Evolutionary conservation across 2,113 vertebrate genomes (phyloP), one percentile per base, ranked within the genome.

Genomic region (Pomatostomus ruficeps): DNA sequence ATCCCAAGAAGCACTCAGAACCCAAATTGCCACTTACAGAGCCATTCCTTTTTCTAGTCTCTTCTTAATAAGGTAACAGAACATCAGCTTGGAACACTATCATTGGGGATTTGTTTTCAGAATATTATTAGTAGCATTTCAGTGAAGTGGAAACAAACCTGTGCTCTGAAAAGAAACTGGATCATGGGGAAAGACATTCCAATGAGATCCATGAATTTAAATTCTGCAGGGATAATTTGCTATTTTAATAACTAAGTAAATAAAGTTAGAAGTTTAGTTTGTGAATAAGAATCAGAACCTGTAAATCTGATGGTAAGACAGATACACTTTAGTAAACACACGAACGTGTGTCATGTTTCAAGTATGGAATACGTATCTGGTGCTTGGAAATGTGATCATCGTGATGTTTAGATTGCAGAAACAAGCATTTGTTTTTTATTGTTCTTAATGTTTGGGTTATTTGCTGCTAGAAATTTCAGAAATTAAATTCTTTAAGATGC

Each of bases 71-170:
- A 94, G 80, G 92, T 78, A 97, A 92, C 81, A 89, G 89, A 94
- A 93, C 75, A 55, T 80, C 84, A 87, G 17, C 93, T 95, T 96
- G 80, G 95, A 97, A 97, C 92, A 43, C 80, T 88, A 52, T 95
- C 93, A 84, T 90, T 94, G 88, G 77, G 91, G 96, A 95, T 89
- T 96, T 96, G 96, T 86, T 97, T 96, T 96, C 86, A 96, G 93
- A 96, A 97, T 97, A 94, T 95, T 96, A 82, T 97, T 96, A 95
- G 74, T 86, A 96, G 88, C 94, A 35, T 96, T 93, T 94, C 89
- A 84, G 78, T 95, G 94, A 83, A 94, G 70, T 94, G 90, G 95
- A 97, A 97, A 86, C 81, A 93, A 95, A 94, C 92, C 70, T 94
- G 61, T 81, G 38, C 77, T 92, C 73, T 94, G 92, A 78, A 94